These are phyloP conservation scores for Glyphotaelius pellucidus DNA, from an alignment of 2,888 invertebrate genomes.

Conservation along the genomic window DNA sequence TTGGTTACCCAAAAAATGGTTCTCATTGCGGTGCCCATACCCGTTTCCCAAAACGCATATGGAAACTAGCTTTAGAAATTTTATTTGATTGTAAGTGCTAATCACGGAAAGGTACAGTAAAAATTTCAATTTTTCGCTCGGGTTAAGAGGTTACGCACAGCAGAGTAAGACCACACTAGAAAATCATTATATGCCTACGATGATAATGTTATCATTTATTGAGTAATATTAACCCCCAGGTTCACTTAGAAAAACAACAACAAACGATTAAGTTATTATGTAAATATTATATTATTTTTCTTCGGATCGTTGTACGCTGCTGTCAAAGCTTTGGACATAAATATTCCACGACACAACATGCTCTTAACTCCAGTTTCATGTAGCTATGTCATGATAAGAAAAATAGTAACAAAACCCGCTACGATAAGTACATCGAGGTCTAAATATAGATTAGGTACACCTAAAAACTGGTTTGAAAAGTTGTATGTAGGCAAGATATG, in stretches of 20 bases:
- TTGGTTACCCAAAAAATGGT: no score
- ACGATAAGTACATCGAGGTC: not conserved
- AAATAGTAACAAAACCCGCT: not conserved
- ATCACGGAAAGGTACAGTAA: not conserved
- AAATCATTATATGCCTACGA: not conserved
- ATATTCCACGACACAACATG: not conserved
- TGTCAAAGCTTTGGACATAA: not conserved
- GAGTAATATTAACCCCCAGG: not conserved
- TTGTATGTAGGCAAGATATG: not conserved
- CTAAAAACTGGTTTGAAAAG: not conserved
- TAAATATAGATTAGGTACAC: conserved; percentile 2
- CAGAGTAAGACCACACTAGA: not conserved
- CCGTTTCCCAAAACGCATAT: no score
- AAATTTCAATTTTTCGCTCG: not conserved
- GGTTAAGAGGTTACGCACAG: not conserved
- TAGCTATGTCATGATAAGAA: not conserved
- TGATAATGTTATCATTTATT: not conserved
- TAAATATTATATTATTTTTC: not conserved
- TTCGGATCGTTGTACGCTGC: not conserved
- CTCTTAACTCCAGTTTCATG: not conserved
- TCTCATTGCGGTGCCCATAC: no score
- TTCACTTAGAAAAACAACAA: not conserved
- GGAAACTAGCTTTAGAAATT: not conserved
- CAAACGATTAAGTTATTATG: not conserved
- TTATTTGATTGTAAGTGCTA: not conserved